Base-by-base conservation (phyloP, 2,888 invertebrate genomes). In the Drosophila mettleri region DNA sequence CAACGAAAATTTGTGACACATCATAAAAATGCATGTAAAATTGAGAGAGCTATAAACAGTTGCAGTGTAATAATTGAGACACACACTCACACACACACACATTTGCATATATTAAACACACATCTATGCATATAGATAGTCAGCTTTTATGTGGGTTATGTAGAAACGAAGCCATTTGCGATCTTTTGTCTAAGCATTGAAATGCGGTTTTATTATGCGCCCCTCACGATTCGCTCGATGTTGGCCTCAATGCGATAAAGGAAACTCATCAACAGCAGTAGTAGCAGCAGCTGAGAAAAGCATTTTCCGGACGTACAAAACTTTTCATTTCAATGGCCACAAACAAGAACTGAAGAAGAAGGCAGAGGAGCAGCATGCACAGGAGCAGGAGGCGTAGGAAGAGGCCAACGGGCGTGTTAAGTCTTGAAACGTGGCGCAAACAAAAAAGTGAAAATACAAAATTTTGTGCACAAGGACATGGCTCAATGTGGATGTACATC, bases 291-390 rank as follows among this genome's bases (percentile, higher is more conserved):
- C 49, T n/a, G 33, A 22, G 49, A 49, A 34, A 45, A 45, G 53
- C 45, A 59, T 73, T 74, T 74, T 62, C 78, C 62, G 61, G 60
- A n/a, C 62, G 16, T 55, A 49, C 51, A 69, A 61, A 61, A 68
- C 65, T 83, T 69, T 82, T 79, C 69, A 75, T 79, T 80, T 85
- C 65, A 74, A 81, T 69, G 60, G 59, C 63, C 39, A 45, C 29
- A 27, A 27, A 39, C 22, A 39, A 39, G 27, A 45, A 18, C 27
- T 45, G 45, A 0, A 5, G 9, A 2, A 43, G 24, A n/a, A n/a
- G n/a, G n/a, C n/a, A n/a, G 29, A 34, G 24, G 38, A 39, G 14
- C 34, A n/a, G n/a, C n/a, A n/a, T n/a, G n/a, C n/a, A n/a, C n/a
- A 18, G 16, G 8, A 22, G 52, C 46, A 43, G 57, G 51, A 62